phyloP scores from a whole-genome alignment of 2,797 vertebrate species.

The Sebastes taczanowskii region DNA sequence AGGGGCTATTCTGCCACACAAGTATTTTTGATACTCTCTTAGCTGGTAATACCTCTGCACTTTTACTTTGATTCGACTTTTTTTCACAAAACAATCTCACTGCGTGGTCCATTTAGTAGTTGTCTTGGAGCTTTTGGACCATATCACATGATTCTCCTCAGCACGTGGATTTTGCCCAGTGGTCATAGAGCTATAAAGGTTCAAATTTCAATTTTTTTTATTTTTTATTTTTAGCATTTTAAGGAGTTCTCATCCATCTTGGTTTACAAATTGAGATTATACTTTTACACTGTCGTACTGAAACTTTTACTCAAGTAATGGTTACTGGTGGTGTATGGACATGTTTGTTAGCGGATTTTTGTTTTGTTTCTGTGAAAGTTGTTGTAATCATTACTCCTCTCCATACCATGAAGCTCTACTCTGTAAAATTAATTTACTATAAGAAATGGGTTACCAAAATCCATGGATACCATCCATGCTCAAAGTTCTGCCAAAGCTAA shows the following conservation, averaged over 20 bases:
- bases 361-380: background rate
- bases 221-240: background rate
- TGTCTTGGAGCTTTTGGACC: background rate
- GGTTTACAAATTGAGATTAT: background rate
- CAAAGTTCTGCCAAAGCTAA: background rate
- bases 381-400: background rate
- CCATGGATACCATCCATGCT: background rate
- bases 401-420: background rate
- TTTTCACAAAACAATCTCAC: background rate
- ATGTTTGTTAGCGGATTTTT: background rate
- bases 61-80: background rate
- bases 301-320: background rate
- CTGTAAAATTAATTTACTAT: background rate
- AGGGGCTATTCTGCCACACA: background rate
- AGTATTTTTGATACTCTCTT: background rate
- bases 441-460: background rate
- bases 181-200: background rate
- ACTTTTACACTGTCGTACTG: background rate
- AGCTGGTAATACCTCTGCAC: background rate
- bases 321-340: background rate
- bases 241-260: background rate
- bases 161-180: background rate
- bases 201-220: too few relatives aligned
- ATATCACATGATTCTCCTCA: background rate
- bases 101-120: background rate